These are phyloP conservation scores for Cromileptes altivelis DNA, from an alignment of 2,113 vertebrate genomes.

Conservation along the genomic window DNA sequence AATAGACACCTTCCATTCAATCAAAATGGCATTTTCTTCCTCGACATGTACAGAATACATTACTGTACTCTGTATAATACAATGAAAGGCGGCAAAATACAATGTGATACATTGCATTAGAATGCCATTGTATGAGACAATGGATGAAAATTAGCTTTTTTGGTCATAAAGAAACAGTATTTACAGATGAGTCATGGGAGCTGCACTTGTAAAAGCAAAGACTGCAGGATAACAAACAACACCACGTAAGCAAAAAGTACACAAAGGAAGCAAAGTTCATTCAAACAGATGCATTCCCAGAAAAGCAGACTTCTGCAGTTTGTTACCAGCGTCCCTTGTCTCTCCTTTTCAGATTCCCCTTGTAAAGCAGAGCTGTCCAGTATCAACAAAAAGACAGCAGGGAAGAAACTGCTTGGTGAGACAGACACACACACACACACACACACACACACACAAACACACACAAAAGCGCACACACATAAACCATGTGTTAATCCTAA, in stretches of 20 bases:
- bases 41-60: background rate
- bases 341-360: slow-evolving; percentile 90
- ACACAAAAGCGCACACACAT: background rate
- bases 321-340: slow-evolving; percentile 40
- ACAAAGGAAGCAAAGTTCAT: slow-evolving; percentile 39
- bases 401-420: slow-evolving; percentile 94
- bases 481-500: background rate
- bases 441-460: slow-evolving; percentile 5
- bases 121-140: background rate
- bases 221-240: slow-evolving; percentile 25
- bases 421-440: slow-evolving; percentile 25
- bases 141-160: slow-evolving; percentile 1
- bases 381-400: slow-evolving; percentile 90
- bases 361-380: slow-evolving; percentile 92
- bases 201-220: slow-evolving; percentile 16
- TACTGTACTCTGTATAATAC: background rate
- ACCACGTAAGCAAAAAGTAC: slow-evolving; percentile 43
- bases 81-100: slow-evolving; percentile 7
- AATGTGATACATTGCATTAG: background rate
- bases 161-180: slow-evolving; percentile 6
- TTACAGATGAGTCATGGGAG: slow-evolving; percentile 18
- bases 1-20: background rate
- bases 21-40: background rate
- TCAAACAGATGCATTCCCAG: slow-evolving; percentile 32
- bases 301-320: slow-evolving; percentile 55